Conservation (phyloP, 2,888 invertebrate genomes). For the Chaetoderma sp. region DNA sequence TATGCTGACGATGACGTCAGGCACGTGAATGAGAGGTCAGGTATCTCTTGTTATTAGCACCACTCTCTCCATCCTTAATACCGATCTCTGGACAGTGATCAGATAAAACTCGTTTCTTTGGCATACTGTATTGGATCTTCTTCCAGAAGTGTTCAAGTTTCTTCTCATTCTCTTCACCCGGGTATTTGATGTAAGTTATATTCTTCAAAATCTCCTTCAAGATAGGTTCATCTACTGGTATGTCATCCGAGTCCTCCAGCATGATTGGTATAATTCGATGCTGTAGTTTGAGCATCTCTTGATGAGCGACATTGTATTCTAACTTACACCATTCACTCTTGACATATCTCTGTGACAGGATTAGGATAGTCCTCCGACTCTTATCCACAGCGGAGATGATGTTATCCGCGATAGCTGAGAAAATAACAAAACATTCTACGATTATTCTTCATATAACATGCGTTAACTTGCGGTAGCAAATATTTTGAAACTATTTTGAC, state of each 20-base stretch:
- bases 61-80: too few relatives aligned
- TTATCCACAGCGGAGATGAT: conserved; percentile 51
- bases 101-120: conserved; percentile 6
- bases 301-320: conserved; percentile 57
- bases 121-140: neutral
- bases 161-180: neutral
- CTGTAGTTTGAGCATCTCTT: conserved; percentile 57
- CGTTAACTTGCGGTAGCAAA: too few relatives aligned
- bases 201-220: neutral
- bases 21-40: too few relatives aligned
- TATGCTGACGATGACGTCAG: too few relatives aligned
- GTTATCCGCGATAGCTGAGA: conserved; percentile 55
- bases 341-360: conserved; percentile 47
- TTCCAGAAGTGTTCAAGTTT: neutral
- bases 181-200: neutral
- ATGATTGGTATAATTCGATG: conserved; percentile 49
- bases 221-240: neutral
- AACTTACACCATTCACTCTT: conserved; percentile 54
- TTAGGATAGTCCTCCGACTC: conserved; percentile 50
- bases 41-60: too few relatives aligned
- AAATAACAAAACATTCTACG: too few relatives aligned
- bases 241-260: neutral
- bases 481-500: too few relatives aligned
- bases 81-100: too few relatives aligned
- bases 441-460: too few relatives aligned